Conservation (phyloP, 2,113 vertebrate genomes). For the Erythrocebus patas region DNA sequence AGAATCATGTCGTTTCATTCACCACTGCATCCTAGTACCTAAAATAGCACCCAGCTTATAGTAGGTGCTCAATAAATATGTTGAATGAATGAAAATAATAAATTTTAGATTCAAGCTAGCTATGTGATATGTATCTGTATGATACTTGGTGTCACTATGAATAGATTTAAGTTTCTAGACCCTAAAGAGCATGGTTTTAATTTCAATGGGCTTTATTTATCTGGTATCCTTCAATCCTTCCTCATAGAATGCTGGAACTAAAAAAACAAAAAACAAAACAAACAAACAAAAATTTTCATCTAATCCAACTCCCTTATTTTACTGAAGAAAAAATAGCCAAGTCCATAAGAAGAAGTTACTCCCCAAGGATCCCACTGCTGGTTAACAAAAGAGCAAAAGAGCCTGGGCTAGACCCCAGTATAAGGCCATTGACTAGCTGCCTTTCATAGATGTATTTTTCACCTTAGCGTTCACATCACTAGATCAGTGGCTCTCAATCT, state of each 20-base stretch:
- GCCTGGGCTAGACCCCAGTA: not conserved
- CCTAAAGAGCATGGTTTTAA: not conserved
- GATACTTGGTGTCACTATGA: not conserved
- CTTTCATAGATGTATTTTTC: not conserved
- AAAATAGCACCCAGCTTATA: not conserved
- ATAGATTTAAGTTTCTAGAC: not conserved
- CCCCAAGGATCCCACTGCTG: not conserved
- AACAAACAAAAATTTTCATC: not conserved
- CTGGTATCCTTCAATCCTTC: not conserved
- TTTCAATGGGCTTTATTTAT: constrained; percentile 5
- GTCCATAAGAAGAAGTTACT: not conserved
- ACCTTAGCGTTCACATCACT: not conserved
- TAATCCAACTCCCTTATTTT: not conserved
- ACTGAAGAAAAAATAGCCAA: not conserved
- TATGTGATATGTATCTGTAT: not conserved
- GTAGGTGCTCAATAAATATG: not conserved
- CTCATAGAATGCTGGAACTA: not conserved
- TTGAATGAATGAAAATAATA: not conserved
- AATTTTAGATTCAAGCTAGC: not conserved
- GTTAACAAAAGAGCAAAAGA: not conserved
- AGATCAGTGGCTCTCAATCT: not conserved
- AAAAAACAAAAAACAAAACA: not conserved
- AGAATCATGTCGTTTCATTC: constrained; percentile 22
- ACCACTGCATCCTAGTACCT: not conserved
- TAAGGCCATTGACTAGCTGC: not conserved